A percentile compares a stretch with the other conserved stretches of the same genome.
phyloP scores from a whole-genome alignment of 1,140 invertebrate species.

The Druon quercuslanigerum region DNA sequence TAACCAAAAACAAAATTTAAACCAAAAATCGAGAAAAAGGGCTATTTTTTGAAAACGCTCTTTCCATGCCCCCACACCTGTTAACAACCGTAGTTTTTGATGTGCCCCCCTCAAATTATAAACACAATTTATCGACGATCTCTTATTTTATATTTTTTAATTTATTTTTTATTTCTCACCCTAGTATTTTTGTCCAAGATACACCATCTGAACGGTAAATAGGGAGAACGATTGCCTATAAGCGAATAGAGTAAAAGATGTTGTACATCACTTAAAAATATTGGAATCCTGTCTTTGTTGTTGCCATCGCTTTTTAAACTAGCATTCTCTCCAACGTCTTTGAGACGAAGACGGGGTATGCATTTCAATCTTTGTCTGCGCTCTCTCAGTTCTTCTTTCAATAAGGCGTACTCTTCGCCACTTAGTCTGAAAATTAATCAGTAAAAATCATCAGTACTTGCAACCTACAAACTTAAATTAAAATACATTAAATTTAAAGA shows the following conservation, averaged over 20 bases:
- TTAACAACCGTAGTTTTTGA: too few relatives aligned
- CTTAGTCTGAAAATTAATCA: constrained; percentile 40
- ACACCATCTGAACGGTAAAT: constrained; percentile 86
- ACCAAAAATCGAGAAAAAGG: too few relatives aligned
- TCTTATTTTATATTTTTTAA: constrained; percentile 1
- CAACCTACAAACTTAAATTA: not conserved
- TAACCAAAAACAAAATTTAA: too few relatives aligned
- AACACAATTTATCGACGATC: too few relatives aligned
- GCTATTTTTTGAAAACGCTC: too few relatives aligned
- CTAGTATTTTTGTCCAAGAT: constrained; percentile 83
- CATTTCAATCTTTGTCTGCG: constrained; percentile 75
- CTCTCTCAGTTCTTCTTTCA: constrained; percentile 77
- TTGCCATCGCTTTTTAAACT: constrained; percentile 71
- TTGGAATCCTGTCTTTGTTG: constrained; percentile 80
- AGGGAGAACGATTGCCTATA: constrained; percentile 82
- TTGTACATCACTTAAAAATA: constrained; percentile 89
- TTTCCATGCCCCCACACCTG: too few relatives aligned
- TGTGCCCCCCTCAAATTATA: too few relatives aligned
- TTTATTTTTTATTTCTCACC: constrained; percentile 64
- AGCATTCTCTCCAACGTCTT: constrained; percentile 79
- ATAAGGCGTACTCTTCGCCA: constrained; percentile 75
- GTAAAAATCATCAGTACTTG: constrained; percentile 31
- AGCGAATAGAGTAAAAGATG: constrained; percentile 87
- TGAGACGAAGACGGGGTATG: constrained; percentile 78
- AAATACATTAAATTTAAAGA: not conserved